Evolutionary conservation across 2,797 vertebrate species (phyloP).

Genomic region (Thunnus albacares): DNA sequence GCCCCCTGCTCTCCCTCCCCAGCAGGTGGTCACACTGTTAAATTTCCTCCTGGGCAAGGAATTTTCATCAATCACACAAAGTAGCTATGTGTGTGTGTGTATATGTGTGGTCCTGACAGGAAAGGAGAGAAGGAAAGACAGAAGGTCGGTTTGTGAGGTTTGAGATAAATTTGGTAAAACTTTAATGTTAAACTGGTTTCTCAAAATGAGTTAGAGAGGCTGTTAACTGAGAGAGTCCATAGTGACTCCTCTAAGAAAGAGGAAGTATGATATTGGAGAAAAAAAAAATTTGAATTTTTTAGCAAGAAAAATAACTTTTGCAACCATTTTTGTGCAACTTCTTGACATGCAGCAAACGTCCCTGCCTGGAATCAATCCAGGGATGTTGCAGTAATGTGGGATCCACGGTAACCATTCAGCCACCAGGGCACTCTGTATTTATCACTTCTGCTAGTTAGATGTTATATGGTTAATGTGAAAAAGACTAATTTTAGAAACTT

Average conservation of each 20-base stretch:
- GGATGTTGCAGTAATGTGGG: too few relatives aligned
- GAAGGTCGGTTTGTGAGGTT: background rate
- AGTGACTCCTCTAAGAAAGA: constrained; percentile 10
- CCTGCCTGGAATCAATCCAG: too few relatives aligned
- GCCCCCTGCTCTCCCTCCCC: constrained; percentile 43
- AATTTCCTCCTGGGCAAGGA: constrained; percentile 62
- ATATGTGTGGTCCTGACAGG: background rate
- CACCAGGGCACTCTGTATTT: too few relatives aligned
- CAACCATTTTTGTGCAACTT: constrained; percentile 42
- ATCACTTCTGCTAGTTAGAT: too few relatives aligned
- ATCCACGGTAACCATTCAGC: too few relatives aligned
- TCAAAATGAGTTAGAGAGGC: background rate
- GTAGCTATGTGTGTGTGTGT: constrained; percentile 23
- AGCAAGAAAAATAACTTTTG: constrained; percentile 22
- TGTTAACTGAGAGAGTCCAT: background rate
- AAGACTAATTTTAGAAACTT: too few relatives aligned
- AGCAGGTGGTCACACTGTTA: constrained; percentile 75
- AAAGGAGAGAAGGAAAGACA: background rate
- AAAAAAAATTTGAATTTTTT: too few relatives aligned
- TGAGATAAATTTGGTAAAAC: background rate
- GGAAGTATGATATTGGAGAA: background rate
- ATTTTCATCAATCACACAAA: constrained; percentile 69
- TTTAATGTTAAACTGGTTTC: background rate
- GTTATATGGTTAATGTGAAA: too few relatives aligned
- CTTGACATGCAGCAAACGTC: too few relatives aligned